Percentiles rank a stretch among this genome's conserved stretches.
Evolutionary conservation across 2,888 invertebrate genomes (phyloP).

Genomic region (Hyalella azteca): DNA sequence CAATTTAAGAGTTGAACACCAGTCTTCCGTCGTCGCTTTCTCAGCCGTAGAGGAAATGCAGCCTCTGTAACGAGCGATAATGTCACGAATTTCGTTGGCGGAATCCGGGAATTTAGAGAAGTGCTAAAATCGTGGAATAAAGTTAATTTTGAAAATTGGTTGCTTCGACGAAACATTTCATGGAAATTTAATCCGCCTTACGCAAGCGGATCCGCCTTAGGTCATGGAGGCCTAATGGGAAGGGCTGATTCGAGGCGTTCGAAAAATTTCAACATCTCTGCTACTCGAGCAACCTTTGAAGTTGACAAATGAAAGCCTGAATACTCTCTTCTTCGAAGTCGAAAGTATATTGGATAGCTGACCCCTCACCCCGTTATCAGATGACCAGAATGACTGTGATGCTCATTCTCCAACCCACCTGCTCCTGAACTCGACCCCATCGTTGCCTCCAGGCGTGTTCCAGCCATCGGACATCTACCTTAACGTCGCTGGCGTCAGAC

Average conservation of each 20-base stretch:
- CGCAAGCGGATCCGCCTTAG: not conserved
- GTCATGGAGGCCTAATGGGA: slow-evolving; percentile 29
- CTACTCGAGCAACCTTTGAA: not conserved
- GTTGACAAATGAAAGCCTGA: slow-evolving; percentile 33
- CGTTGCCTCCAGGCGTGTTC: too few species aligned
- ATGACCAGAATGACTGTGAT: too few species aligned
- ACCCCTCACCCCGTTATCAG: too few species aligned
- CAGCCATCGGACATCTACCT: too few species aligned
- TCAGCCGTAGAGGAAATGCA: not conserved
- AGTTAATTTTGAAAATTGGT: not conserved
- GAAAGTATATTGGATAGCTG: slow-evolving; percentile 29
- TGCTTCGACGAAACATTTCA: not conserved
- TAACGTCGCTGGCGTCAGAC: too few species aligned
- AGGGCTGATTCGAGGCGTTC: slow-evolving; percentile 27
- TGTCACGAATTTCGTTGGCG: slow-evolving; percentile 20
- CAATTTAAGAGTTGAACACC: not conserved
- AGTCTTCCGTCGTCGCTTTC: not conserved
- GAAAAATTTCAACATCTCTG: slow-evolving; percentile 12
- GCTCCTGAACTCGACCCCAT: too few species aligned
- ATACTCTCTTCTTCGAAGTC: slow-evolving; percentile 38
- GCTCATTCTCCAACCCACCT: too few species aligned
- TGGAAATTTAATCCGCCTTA: slow-evolving; percentile 27
- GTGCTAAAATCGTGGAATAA: slow-evolving; percentile 8
- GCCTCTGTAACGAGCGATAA: slow-evolving; percentile 19
- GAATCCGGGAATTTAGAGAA: slow-evolving; percentile 15